These are phyloP conservation scores for Tautogolabrus adspersus DNA, from an alignment of 2,113 vertebrate species.

Conservation along the genomic window DNA sequence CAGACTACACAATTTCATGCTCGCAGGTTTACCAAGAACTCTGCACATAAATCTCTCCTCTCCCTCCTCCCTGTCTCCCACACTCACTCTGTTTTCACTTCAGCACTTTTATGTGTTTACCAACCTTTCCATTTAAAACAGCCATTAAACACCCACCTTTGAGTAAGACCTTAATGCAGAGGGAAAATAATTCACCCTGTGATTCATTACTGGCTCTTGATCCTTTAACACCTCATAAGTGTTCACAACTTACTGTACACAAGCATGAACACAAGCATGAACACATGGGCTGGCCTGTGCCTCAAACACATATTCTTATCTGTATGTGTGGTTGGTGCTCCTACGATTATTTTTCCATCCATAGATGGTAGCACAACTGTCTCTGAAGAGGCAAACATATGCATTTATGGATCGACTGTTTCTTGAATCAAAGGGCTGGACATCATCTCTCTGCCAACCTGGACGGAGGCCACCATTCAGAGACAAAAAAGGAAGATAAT, in stretches of 20 bases:
- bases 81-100: constrained; percentile 37
- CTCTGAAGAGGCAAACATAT: constrained; percentile 54
- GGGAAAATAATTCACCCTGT: constrained; percentile 30
- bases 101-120: constrained; percentile 50
- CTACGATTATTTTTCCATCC: constrained; percentile 61
- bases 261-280: constrained; percentile 7
- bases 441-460: constrained; percentile 18
- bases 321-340: constrained; percentile 45
- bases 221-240: constrained; percentile 33
- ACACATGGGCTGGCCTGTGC: not conserved
- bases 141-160: constrained; percentile 53
- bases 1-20: not conserved
- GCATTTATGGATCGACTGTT: constrained; percentile 64
- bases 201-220: constrained; percentile 49
- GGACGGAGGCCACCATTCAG: constrained; percentile 34
- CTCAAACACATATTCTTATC: constrained; percentile 29
- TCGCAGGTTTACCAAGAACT: not conserved
- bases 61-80: not conserved
- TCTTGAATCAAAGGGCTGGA: constrained; percentile 47
- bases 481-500: constrained; percentile 4
- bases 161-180: constrained; percentile 28
- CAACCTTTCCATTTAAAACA: constrained; percentile 49
- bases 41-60: not conserved
- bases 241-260: constrained; percentile 13
- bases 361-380: constrained; percentile 61